Evolutionary conservation across 2,888 invertebrate species (phyloP), one percentile per base, ranked within the genome.

Genomic region (Celastrina argiolus): DNA sequence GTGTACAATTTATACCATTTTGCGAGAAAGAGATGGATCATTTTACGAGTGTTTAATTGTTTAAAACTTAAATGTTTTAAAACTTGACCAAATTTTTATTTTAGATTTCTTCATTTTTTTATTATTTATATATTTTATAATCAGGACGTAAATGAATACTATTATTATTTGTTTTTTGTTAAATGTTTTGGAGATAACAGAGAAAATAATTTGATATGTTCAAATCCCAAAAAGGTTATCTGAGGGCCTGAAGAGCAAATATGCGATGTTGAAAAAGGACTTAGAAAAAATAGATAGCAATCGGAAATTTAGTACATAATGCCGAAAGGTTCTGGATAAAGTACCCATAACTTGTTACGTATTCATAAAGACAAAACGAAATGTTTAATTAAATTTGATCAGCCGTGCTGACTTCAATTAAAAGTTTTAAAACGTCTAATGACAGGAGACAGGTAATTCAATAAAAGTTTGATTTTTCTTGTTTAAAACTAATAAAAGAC

Each of bases 311-410:
- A 12, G 28, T n/a, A 56, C 22, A 16, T 18, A 61, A 26, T 22
- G 39, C 22, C 22, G 5, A 34, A 61, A 61, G 26, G 61, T 39
- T 61, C 2, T 18, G 0, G 22, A 14, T 39, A 36, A 39, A 61
- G 36, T 22, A 36, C 18, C 61, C 18, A 18, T 18, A 18, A 22
- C 61, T 39, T 36, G 14, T 61, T 61, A 61, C 61, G 61, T 61
- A 39, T 61, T 61, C 61, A 39, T 12, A 36, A 36, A 39, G 26
- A 39, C 5, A 18, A 22, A 61, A 36, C 22, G 22, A 36, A 34
- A 36, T 22, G 14, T 36, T 61, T 61, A 61, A 61, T 39, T 26
- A 39, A 61, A 18, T 61, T 61, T 61, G 36, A 18, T 51, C 51
- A 51, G 51, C 51, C 51, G 12, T 7, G 56, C 28, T 28, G 18